Percentiles rank a stretch among this genome's conserved stretches.
Conservation (phyloP, 2,888 invertebrate genomes). For the Noctua fimbriata region DNA sequence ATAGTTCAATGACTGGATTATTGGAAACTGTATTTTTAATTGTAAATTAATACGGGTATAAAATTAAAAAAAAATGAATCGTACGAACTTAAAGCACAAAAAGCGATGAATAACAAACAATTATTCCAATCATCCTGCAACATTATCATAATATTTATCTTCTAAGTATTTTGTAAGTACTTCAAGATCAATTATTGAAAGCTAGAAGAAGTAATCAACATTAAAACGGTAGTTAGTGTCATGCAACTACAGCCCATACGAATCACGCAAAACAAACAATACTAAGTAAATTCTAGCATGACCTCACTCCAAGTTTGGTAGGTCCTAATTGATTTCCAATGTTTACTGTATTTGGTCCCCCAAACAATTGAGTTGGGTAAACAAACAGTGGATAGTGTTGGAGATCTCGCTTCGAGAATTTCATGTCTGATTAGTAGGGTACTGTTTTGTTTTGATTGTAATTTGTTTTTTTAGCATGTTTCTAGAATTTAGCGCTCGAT, state of each 20-base stretch:
- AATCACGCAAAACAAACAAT: conserved; percentile 52
- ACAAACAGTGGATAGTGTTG: conserved; percentile 50
- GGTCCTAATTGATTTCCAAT: conserved; percentile 72
- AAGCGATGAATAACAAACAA: not conserved
- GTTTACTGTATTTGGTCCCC: conserved; percentile 66
- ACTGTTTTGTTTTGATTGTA: conserved; percentile 8
- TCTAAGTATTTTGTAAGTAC: not conserved
- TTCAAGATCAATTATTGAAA: not conserved
- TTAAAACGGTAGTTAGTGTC: not conserved
- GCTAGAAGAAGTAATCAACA: not conserved
- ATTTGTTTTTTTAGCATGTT: not conserved
- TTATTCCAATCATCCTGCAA: not conserved
- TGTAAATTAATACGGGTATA: not conserved
- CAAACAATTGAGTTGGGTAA: conserved; percentile 62
- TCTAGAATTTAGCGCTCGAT: not conserved
- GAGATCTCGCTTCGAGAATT: conserved; percentile 45
- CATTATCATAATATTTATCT: not conserved
- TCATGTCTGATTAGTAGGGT: conserved; percentile 34
- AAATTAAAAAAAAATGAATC: not conserved
- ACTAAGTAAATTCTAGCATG: conserved; percentile 59
- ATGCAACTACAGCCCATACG: conserved; percentile 28
- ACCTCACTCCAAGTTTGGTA: conserved; percentile 57
- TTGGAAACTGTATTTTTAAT: not conserved
- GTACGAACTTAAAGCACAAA: not conserved
- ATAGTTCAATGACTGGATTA: not conserved